phyloP scores from a whole-genome alignment of 2,888 invertebrate genomes.

The Lottia scabra region DNA sequence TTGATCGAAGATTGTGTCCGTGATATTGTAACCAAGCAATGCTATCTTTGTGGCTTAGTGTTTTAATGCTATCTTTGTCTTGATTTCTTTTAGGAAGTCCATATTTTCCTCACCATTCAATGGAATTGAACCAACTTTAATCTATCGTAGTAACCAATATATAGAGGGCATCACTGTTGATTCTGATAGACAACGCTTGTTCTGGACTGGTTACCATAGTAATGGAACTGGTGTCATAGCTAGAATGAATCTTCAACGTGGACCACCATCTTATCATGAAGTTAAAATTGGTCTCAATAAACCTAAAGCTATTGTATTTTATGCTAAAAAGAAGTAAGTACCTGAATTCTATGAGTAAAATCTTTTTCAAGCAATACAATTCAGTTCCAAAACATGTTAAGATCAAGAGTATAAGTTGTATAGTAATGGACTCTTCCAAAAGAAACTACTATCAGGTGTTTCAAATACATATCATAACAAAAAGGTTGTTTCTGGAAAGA shows the following conservation, averaged over 20 bases:
- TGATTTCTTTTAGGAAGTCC: constrained; percentile 39
- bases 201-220: constrained; percentile 46
- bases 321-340: constrained; percentile 49
- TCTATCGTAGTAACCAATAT: constrained; percentile 39
- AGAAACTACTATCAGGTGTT: too few species aligned
- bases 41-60: too few species aligned
- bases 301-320: constrained; percentile 47
- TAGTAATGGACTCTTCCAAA: too few species aligned
- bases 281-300: constrained; percentile 42
- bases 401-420: too few species aligned
- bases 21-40: too few species aligned
- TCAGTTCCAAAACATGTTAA: too few species aligned
- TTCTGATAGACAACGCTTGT: constrained; percentile 42
- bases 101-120: constrained; percentile 43
- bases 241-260: constrained; percentile 41
- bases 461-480: too few species aligned
- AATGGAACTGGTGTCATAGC: constrained; percentile 44
- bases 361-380: too few species aligned
- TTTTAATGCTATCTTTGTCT: too few species aligned
- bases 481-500: too few species aligned
- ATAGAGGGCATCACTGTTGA: constrained; percentile 49
- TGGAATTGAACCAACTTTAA: constrained; percentile 38
- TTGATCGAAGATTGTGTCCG: too few species aligned
- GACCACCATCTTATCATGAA: constrained; percentile 38
- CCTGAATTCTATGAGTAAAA: background rate